A percentile compares a stretch with the other conserved stretches of the same genome.
phyloP scores from a whole-genome alignment of 1,140 invertebrate genomes.

The Rhagoletis zephyria region DNA sequence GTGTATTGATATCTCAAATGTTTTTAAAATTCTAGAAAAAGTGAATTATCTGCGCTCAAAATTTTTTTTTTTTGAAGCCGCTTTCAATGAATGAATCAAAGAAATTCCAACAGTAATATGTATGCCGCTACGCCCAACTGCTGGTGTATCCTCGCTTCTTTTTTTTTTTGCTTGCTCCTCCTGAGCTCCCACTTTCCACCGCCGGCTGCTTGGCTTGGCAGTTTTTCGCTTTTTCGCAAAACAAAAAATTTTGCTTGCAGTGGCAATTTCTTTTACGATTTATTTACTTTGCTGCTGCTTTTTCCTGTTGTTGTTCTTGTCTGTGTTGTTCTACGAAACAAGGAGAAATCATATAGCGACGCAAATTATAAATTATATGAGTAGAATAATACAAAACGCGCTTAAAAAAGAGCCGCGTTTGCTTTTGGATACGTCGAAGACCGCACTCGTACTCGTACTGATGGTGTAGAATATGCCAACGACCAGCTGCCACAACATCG shows the following conservation, averaged over 20 bases:
- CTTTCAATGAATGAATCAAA: neutral
- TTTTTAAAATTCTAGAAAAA: neutral
- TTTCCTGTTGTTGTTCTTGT: constrained; percentile 56
- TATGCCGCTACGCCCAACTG: neutral
- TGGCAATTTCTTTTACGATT: neutral
- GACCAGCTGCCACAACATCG: constrained; percentile 57
- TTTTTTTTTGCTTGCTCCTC: neutral
- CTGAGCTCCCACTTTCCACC: neutral
- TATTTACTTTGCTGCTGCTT: neutral
- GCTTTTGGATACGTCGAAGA: constrained; percentile 73
- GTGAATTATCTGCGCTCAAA: neutral
- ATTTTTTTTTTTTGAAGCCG: neutral
- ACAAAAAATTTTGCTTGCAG: neutral
- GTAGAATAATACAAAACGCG: constrained; percentile 74
- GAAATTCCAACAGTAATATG: no score
- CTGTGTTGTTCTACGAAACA: constrained; percentile 69
- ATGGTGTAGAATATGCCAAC: constrained; percentile 57
- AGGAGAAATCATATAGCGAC: constrained; percentile 73
- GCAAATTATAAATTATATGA: constrained; percentile 74
- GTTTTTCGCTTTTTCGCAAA: neutral
- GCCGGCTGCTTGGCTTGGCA: constrained; percentile 5
- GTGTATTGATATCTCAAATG: neutral
- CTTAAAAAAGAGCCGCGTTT: constrained; percentile 73
- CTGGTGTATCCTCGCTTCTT: neutral
- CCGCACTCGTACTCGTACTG: constrained; percentile 72